Percentiles rank a stretch among this genome's conserved stretches.
phyloP scores from a whole-genome alignment of 2,888 invertebrate species.

The Clunio marinus region DNA sequence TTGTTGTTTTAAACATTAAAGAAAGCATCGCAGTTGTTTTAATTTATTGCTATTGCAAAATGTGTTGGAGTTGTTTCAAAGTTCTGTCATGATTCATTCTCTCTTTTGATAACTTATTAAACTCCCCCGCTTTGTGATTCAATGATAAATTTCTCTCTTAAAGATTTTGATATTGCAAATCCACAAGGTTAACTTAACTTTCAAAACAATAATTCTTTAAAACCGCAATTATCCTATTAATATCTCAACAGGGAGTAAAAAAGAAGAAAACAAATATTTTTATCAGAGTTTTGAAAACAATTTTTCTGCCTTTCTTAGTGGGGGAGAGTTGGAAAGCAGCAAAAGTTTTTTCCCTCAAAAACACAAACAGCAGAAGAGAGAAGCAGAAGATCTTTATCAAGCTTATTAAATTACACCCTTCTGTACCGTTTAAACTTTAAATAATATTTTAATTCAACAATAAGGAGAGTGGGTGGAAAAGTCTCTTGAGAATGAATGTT shows the following conservation, averaged over 20 bases:
- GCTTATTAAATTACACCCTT: constrained; percentile 39
- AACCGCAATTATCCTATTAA: constrained; percentile 37
- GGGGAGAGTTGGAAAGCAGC: background rate
- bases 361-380: background rate
- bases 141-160: too few relatives aligned
- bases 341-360: background rate
- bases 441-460: constrained; percentile 37
- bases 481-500: too few relatives aligned
- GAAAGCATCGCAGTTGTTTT: background rate
- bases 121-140: too few relatives aligned
- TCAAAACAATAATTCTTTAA: constrained; percentile 1
- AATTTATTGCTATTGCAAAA: constrained; percentile 17
- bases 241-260: constrained; percentile 10
- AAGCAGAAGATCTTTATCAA: constrained; percentile 27
- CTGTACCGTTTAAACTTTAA: constrained; percentile 24
- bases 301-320: background rate
- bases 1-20: background rate
- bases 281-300: background rate
- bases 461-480: constrained; percentile 3
- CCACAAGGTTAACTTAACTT: too few relatives aligned
- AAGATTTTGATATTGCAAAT: too few relatives aligned
- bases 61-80: too few relatives aligned
- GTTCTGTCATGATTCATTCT: too few relatives aligned
- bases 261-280: constrained; percentile 12
- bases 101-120: too few relatives aligned